phyloP scores from a whole-genome alignment of 1,140 invertebrate genomes.

The Sitodiplosis mosellana region DNA sequence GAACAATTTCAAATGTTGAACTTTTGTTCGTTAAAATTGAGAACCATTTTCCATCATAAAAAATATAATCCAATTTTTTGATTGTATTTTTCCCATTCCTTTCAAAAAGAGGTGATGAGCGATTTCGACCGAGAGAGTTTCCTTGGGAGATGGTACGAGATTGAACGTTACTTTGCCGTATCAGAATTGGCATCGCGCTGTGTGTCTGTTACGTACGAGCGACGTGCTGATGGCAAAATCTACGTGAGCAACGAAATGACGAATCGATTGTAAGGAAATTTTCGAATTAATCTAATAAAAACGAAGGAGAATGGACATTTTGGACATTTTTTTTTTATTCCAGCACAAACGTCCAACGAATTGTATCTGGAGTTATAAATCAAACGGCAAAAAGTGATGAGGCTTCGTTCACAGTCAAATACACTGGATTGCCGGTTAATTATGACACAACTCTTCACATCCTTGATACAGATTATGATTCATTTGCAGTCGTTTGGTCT shows the following conservation, averaged over 20 bases:
- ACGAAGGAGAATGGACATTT: no score
- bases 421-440: constrained; percentile 42
- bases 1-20: no score
- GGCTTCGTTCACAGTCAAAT: constrained; percentile 48
- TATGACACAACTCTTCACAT: constrained; percentile 49
- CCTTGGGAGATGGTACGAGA: constrained; percentile 60
- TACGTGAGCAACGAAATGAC: constrained; percentile 53
- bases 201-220: constrained; percentile 55
- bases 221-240: constrained; percentile 44
- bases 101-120: constrained; percentile 30
- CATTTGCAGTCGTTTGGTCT: constrained; percentile 52
- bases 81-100: no score
- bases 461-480: constrained; percentile 56
- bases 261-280: constrained; percentile 45
- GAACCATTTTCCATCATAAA: no score
- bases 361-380: constrained; percentile 47
- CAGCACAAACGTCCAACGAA: constrained; percentile 48
- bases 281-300: no score
- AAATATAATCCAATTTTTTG: no score
- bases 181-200: constrained; percentile 53
- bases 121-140: constrained; percentile 57
- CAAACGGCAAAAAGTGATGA: constrained; percentile 41
- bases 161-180: constrained; percentile 60
- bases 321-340: no score
- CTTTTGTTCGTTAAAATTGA: no score